Evolutionary conservation across 2,113 vertebrate genomes (phyloP), one percentile per base, ranked within the genome.

Genomic region (Oncorhynchus kisutch): DNA sequence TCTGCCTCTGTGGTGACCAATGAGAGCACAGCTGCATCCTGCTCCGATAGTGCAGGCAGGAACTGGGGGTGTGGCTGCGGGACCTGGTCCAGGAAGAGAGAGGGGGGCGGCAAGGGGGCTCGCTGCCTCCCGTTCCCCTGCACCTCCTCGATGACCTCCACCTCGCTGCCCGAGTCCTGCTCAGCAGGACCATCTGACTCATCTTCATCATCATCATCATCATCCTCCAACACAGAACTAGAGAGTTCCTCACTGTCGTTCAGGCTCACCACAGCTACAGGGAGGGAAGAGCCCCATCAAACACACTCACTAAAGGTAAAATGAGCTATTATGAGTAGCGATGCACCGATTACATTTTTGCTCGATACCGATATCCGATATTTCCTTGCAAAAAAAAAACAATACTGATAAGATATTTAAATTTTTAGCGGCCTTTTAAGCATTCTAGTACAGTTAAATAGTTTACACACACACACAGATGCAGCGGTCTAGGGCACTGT

Each of bases 241-340:
- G 88, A 91, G 69, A 93, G 74, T 1, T 93, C 93, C 75, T 94
- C 94, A 60, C 88, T 92, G 45, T 95, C 95, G 16, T 88, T 86
- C 31, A 94, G 76, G 78, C 85, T 93, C 31, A 94, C 88, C 39
- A 94, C 77, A 90, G 94, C 96, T 98, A 27, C 34, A 69, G 67
- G 34, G 16, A 29, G 5, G 65, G 24, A 29, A 67, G 27, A 45
- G 39, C 39, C 39, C 9, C 39, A 45, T 12, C 39, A 45, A 45
- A 45, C 39, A 45, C 39, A 45, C 39, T 45, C 9, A 45, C 39
- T 11, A 45, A 45, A 45, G 9, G 39, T 45, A 45, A 45, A 9
- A 45, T 11, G 11, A 11, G 39, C 9, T 45, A 45, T 45, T 45
- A 45, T 45, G 39, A 45, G 39, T 34, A 34, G 34, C 6, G 34